Evolutionary conservation across 2,888 invertebrate species (phyloP), one percentile per base, ranked within the genome.

Genomic region (Cephonodes hylas): DNA sequence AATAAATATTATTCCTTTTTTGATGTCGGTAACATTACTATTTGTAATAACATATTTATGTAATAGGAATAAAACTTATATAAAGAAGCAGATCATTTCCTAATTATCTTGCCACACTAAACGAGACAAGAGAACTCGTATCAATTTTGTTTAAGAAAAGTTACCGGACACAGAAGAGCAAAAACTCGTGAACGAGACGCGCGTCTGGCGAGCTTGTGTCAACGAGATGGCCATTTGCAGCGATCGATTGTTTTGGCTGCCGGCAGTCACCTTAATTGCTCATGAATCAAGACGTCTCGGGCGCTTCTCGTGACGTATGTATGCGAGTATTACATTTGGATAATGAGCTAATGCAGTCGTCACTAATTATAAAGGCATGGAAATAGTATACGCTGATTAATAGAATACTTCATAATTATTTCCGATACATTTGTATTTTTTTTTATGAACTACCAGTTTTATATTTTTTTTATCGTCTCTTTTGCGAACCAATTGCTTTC

Each of bases 201-300:
- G 61, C 69, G 74, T 77, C 75, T 76, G 77, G 69, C 73, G 67
- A 71, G 70, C 72, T 78, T 74, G 80, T 78, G 75, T 74, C 79
- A 78, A 79, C 83, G 80, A 84, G 83, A 79, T 82, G 82, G 74
- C 84, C 89, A 89, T 87, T 90, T 88, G 85, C 77, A 83, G 73
- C 84, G 90, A 92, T 91, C 88, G 91, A 91, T 92, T 92, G 91
- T 91, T 91, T 90, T 86, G 91, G 91, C 91, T 92, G 91, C 85
- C 80, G 77, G 83, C 73, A 86, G 86, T 80, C 89, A 82, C 86
- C 90, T 89, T 91, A 91, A 92, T 92, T 92, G 91, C 85, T 85
- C 81, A 76, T 81, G 86, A 88, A 89, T 91, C 86, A 89, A 88
- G 88, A 84, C 83, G 88, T 85, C 86, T 84, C 78, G 81, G 76